A percentile compares a stretch with the other conserved stretches of the same genome.
These are phyloP conservation scores for Dreissena rostriformis DNA, from an alignment of 1,140 invertebrate genomes.

Conservation along the genomic window DNA sequence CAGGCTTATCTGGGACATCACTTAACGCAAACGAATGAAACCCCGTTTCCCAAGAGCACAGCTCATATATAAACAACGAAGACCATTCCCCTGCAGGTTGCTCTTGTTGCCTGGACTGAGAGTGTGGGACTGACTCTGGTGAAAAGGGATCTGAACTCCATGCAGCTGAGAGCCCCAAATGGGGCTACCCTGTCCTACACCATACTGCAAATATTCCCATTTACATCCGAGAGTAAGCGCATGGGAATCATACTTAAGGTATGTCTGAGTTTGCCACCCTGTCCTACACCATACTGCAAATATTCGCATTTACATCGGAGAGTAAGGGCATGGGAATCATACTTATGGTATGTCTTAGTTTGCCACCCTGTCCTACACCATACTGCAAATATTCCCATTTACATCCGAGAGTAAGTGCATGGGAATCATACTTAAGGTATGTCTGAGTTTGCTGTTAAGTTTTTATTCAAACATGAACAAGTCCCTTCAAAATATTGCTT, in stretches of 20 bases:
- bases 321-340: slow-evolving; percentile 99
- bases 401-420: slow-evolving; percentile 99
- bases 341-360: slow-evolving; percentile 88
- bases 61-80: too few species aligned
- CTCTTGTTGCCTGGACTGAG: slow-evolving; percentile 91
- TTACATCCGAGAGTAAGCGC: slow-evolving; percentile 98
- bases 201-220: slow-evolving; percentile 98
- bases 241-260: slow-evolving; percentile 99
- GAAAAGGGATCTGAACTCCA: slow-evolving; percentile 88
- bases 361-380: slow-evolving; percentile 91
- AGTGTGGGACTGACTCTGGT: slow-evolving; percentile 86
- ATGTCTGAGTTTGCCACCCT: slow-evolving; percentile 85
- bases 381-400: slow-evolving; percentile 98
- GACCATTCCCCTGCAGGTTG: slow-evolving; percentile 83
- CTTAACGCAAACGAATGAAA: too few species aligned
- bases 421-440: slow-evolving; percentile 98
- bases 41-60: too few species aligned
- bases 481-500: too few species aligned
- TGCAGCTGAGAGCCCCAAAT: slow-evolving; percentile 88
- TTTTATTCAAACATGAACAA: too few species aligned
- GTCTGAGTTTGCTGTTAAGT: too few species aligned
- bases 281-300: slow-evolving; percentile 94
- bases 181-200: slow-evolving; percentile 88
- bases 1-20: too few species aligned
- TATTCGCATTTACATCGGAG: slow-evolving; percentile 99